A percentile compares a stretch with the other conserved stretches of the same genome.
Conservation (phyloP, 2,888 invertebrate species). For the Harpagoxenus sublaevis region DNA sequence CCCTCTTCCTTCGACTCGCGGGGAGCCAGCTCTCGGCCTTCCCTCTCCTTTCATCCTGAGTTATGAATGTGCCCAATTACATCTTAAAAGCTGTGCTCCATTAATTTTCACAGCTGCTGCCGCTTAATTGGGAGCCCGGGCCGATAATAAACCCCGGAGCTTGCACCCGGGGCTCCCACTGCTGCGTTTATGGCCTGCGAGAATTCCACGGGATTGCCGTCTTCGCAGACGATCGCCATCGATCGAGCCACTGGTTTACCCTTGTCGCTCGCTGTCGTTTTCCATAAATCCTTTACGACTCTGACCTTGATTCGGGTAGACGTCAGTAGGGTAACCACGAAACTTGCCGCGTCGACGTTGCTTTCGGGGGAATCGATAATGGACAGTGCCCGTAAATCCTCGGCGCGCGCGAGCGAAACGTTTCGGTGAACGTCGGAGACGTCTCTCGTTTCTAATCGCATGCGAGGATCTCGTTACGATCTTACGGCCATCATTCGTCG, state of each 20-base stretch:
- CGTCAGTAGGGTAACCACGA: slow-evolving; percentile 68
- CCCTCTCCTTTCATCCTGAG: slow-evolving; percentile 82
- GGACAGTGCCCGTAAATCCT: slow-evolving; percentile 36
- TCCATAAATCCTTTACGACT: slow-evolving; percentile 79
- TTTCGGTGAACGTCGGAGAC: neutral
- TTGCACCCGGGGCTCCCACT: slow-evolving; percentile 81
- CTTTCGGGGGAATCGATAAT: slow-evolving; percentile 53
- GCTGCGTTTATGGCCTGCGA: slow-evolving; percentile 82
- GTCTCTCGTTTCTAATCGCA: slow-evolving; percentile 41
- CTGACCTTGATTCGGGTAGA: slow-evolving; percentile 79
- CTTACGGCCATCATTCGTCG: slow-evolving; percentile 7
- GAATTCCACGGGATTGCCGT: slow-evolving; percentile 64
- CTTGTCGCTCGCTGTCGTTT: slow-evolving; percentile 66
- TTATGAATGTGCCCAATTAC: slow-evolving; percentile 90
- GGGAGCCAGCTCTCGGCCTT: slow-evolving; percentile 18
- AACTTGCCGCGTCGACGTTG: slow-evolving; percentile 51
- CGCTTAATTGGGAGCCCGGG: slow-evolving; percentile 89
- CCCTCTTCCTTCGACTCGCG: slow-evolving; percentile 44
- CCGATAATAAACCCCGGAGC: slow-evolving; percentile 87
- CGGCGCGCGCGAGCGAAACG: neutral
- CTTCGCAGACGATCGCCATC: slow-evolving; percentile 78
- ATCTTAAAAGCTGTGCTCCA: slow-evolving; percentile 89
- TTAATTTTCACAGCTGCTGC: slow-evolving; percentile 90
- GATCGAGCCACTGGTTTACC: slow-evolving; percentile 73
- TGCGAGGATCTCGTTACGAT: slow-evolving; percentile 35